Conservation (phyloP, 2,888 invertebrate species). For the Metellina segmentata region DNA sequence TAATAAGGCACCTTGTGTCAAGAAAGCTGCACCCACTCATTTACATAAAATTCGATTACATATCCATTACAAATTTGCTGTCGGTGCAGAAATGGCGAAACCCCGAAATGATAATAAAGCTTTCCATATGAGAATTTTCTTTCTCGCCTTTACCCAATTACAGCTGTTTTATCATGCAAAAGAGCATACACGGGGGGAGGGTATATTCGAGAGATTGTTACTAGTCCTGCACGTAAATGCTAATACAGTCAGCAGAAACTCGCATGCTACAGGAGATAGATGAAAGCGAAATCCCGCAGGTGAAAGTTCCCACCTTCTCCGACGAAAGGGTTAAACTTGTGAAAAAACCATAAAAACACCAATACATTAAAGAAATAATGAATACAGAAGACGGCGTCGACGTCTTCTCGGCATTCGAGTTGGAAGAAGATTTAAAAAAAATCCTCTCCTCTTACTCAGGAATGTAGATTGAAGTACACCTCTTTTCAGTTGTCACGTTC, state of each 20-base stretch:
- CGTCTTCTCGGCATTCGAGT: neutral
- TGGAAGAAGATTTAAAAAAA: neutral
- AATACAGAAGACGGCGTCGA: neutral
- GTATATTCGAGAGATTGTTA: too few relatives aligned
- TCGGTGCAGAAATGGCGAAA: neutral
- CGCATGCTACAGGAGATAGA: neutral
- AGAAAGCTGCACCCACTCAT: neutral
- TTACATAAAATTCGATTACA: neutral
- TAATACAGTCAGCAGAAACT: neutral
- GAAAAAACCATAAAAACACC: neutral
- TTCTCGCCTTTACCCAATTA: neutral
- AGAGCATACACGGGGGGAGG: too few relatives aligned
- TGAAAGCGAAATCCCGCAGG: neutral
- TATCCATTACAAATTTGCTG: neutral
- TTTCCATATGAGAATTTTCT: neutral
- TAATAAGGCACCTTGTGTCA: too few relatives aligned
- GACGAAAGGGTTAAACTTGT: neutral
- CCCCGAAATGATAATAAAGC: too few relatives aligned
- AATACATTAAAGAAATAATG: neutral
- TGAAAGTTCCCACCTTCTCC: neutral
- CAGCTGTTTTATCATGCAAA: too few relatives aligned
- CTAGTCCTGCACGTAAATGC: neutral
- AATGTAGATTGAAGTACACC: neutral
- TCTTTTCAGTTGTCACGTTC: neutral
- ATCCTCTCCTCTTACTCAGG: neutral